phyloP scores from a whole-genome alignment of 2,888 invertebrate genomes.

The Rotaria magnacalcarata region DNA sequence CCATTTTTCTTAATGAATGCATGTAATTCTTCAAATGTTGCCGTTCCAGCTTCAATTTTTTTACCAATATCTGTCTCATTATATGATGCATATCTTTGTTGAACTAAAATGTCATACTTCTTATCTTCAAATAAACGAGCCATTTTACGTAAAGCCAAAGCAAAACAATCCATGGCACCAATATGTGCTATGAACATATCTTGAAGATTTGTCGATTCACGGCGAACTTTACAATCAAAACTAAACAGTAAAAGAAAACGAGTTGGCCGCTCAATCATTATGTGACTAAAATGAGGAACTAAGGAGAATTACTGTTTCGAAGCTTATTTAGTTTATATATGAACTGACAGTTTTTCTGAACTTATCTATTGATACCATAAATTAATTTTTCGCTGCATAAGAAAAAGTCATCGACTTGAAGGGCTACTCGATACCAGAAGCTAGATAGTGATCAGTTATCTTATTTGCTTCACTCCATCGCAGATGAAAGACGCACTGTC shows the following conservation, averaged over 20 bases:
- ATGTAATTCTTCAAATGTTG: constrained; percentile 64
- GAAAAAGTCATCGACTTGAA: too few relatives aligned
- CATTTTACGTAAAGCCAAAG: constrained; percentile 64
- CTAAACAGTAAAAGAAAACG: background rate
- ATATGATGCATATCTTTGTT: constrained; percentile 58
- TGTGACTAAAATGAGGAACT: too few relatives aligned
- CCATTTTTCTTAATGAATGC: constrained; percentile 56
- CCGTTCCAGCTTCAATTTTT: constrained; percentile 63
- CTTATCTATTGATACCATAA: too few relatives aligned
- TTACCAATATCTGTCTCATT: constrained; percentile 64
- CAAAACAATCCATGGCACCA: constrained; percentile 65
- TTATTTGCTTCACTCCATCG: too few relatives aligned
- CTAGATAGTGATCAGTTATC: too few relatives aligned
- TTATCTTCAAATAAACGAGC: constrained; percentile 64
- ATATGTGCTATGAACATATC: constrained; percentile 64
- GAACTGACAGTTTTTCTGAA: too few relatives aligned
- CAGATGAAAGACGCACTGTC: too few relatives aligned
- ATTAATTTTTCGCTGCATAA: too few relatives aligned
- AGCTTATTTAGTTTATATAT: too few relatives aligned
- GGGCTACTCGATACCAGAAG: too few relatives aligned
- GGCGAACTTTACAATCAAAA: constrained; percentile 63
- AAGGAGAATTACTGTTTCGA: too few relatives aligned
- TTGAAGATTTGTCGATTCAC: constrained; percentile 62
- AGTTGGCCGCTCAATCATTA: background rate
- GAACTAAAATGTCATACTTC: constrained; percentile 63